Evolutionary conservation across 2,797 vertebrate species (phyloP).

Genomic region (Pristis pectinata): DNA sequence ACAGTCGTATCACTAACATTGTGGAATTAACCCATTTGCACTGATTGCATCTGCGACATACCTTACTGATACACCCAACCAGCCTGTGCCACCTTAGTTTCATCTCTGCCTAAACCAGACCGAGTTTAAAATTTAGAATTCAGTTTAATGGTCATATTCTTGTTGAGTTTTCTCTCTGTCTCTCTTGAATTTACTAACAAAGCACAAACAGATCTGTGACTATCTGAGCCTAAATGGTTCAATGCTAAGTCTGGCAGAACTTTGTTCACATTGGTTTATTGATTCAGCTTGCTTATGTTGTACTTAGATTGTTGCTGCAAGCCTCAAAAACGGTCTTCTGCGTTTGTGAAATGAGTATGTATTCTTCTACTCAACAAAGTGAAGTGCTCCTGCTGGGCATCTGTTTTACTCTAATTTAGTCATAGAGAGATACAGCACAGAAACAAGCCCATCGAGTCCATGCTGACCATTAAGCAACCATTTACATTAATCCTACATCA

Average conservation of each 20-base stretch:
- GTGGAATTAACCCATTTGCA: too few relatives aligned
- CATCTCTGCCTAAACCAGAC: neutral
- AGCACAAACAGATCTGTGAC: neutral
- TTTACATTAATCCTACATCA: too few relatives aligned
- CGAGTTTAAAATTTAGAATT: neutral
- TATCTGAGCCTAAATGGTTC: neutral
- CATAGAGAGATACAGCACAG: too few relatives aligned
- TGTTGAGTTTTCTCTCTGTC: neutral
- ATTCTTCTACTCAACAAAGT: neutral
- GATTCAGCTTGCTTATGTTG: neutral
- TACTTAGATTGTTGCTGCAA: neutral
- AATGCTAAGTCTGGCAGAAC: neutral
- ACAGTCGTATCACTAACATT: too few relatives aligned
- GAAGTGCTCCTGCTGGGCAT: neutral
- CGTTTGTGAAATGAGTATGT: neutral
- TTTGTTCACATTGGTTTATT: too few relatives aligned
- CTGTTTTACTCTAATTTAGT: neutral
- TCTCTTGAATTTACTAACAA: neutral
- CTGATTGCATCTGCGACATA: too few relatives aligned
- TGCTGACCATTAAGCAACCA: too few relatives aligned
- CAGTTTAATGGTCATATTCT: too few relatives aligned
- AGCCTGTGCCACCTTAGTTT: too few relatives aligned
- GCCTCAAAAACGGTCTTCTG: neutral
- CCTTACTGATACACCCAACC: too few relatives aligned
- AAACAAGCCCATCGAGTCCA: too few relatives aligned